Evolutionary conservation across 2,888 invertebrate species (phyloP).

Genomic region (Agonum fuliginosum): DNA sequence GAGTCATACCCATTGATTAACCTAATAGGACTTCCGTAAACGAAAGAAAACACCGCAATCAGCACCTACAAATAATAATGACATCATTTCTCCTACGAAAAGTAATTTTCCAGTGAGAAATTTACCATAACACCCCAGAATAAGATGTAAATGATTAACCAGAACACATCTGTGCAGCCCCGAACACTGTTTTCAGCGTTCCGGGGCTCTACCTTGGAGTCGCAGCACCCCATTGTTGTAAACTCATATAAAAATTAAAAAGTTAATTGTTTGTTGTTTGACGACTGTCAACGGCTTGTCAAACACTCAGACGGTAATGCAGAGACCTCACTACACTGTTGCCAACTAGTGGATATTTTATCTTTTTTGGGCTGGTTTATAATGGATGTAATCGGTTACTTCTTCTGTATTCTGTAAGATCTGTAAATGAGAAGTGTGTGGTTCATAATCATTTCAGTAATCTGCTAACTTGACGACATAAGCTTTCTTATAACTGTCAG

Average conservation of each 20-base stretch:
- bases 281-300: no score
- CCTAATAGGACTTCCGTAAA: conserved; percentile 89
- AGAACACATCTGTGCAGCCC: conserved; percentile 89
- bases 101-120: not conserved
- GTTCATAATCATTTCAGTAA: no score
- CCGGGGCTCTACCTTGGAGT: conserved; percentile 79
- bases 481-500: no score
- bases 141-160: conserved; percentile 85
- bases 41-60: conserved; percentile 90
- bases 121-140: conserved; percentile 90
- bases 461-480: no score
- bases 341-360: no score
- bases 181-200: conserved; percentile 75
- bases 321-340: no score
- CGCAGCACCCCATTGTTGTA: conserved; percentile 79
- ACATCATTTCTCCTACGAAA: not conserved
- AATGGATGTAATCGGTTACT: no score
- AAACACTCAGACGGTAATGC: no score
- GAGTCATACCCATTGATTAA: conserved; percentile 94
- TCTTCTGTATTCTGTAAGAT: no score
- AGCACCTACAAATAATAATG: conserved; percentile 78
- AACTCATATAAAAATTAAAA: conserved; percentile 13
- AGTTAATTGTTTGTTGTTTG: not conserved
- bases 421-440: no score
- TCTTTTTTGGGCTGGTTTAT: no score